Conservation (phyloP, 2,113 vertebrate genomes). For the Apeltes quadracus region DNA sequence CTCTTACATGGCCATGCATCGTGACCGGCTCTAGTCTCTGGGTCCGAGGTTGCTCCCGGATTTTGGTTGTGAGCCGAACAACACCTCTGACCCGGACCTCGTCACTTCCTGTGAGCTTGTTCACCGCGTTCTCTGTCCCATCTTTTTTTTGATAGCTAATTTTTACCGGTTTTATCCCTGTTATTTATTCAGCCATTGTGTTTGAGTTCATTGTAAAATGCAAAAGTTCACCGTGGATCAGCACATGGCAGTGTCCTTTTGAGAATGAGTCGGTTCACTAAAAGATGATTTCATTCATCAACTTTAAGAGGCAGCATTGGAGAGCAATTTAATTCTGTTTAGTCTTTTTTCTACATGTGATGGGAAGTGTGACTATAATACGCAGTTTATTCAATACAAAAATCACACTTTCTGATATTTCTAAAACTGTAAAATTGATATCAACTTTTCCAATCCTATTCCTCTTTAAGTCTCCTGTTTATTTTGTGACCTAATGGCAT, state of each 20-base stretch:
- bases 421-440: constrained; percentile 3
- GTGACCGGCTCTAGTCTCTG: not conserved
- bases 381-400: not conserved
- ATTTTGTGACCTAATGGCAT: no score
- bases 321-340: not conserved
- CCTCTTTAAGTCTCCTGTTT: not conserved
- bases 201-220: not conserved
- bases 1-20: not conserved
- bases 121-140: not conserved
- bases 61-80: no score
- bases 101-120: no score
- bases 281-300: not conserved
- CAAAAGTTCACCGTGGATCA: not conserved
- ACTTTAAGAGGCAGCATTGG: not conserved
- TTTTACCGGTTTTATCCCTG: not conserved
- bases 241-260: not conserved
- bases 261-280: not conserved
- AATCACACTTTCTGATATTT: not conserved
- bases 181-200: not conserved
- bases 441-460: not conserved
- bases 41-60: no score
- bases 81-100: no score
- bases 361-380: not conserved
- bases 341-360: not conserved
- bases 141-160: not conserved